Conservation (phyloP, 2,797 vertebrate species). For the Jordanella pulchra region DNA sequence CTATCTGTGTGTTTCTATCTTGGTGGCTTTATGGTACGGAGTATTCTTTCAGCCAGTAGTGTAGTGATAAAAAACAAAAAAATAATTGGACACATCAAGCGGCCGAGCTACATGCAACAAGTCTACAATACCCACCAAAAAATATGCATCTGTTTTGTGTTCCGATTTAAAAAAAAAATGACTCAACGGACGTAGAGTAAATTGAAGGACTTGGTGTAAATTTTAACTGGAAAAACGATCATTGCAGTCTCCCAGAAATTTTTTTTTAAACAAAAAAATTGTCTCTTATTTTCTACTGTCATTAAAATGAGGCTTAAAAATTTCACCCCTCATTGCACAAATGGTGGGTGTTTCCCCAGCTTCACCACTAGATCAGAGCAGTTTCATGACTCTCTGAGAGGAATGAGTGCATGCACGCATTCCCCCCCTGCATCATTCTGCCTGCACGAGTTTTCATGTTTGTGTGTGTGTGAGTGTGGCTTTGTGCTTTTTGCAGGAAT, state of each 20-base stretch:
- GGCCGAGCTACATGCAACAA: conserved; percentile 78
- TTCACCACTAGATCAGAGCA: conserved; percentile 58
- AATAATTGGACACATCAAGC: not conserved
- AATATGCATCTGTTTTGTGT: conserved; percentile 10
- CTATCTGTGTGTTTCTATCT: conserved; percentile 44
- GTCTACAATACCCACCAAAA: conserved; percentile 54
- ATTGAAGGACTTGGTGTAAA: conserved; percentile 6
- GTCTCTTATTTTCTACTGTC: conserved; percentile 21
- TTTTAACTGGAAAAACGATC: conserved; percentile 14
- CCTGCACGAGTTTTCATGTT: conserved; percentile 45
- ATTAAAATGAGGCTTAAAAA: conserved; percentile 22
- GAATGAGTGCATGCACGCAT: conserved; percentile 27
- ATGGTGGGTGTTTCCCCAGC: conserved; percentile 71
- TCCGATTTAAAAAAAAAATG: conserved; percentile 17
- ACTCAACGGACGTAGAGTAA: too few relatives aligned
- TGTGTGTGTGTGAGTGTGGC: conserved; percentile 12
- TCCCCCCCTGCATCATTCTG: conserved; percentile 53
- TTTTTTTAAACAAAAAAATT: not conserved
- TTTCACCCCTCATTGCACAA: conserved; percentile 40
- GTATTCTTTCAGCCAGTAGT: conserved; percentile 21
- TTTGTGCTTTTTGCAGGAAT: conserved; percentile 32
- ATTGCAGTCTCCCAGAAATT: conserved; percentile 2
- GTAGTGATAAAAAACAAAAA: not conserved
- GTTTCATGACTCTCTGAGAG: conserved; percentile 54
- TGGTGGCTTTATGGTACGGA: conserved; percentile 46